Base-by-base conservation (phyloP, 2,888 invertebrate species). In the Smittia aterrima region DNA sequence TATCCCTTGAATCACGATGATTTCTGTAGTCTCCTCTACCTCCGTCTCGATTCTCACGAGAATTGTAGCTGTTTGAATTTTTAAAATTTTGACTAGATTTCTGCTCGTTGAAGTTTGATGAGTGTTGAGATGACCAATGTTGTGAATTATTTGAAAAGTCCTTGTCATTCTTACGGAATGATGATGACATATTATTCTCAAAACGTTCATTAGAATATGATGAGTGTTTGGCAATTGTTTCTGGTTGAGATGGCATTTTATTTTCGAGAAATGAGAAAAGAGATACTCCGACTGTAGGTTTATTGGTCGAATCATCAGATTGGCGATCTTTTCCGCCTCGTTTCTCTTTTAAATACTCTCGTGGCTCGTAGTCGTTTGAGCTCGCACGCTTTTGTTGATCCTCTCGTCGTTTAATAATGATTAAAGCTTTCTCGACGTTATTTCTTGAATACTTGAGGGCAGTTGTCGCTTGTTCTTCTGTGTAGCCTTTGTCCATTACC, bases 201-300 rank as follows among this genome's bases (percentile, higher is more conserved):
- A 83, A 83, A n/a, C 72, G 72, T 40, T 72, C 72, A 11, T 54
- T 16, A 41, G 41, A 41, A 1, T 20, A 67, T 0, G 70, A 70
- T 25, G 74, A 83, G 85, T 74, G 81, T 84, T 73, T 86, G 86
- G 53, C 84, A 82, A 75, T 18, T 54, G 71, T n/a, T n/a, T 87
- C 86, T 77, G 84, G 75, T 73, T 81, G 81, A n/a, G 82, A 83
- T 58, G 90, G 90, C 64, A 93, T 83, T 83, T 93, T 93, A 78
- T 92, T 89, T 80, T 93, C 92, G 7, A 93, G 85, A 80, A 92
- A 93, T 81, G 92, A 92, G 81, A 93, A 93, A 1, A 93, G 82
- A 0, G 92, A 92, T 1, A 93, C 89, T 82, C 90, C 91, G 58
- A 90, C 90, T 11, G 91, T 89, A 0, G 93, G 93, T 81, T 92